These are phyloP conservation scores for Ascaphus truei DNA, from an alignment of 2,113 vertebrate genomes.

Conservation along the genomic window DNA sequence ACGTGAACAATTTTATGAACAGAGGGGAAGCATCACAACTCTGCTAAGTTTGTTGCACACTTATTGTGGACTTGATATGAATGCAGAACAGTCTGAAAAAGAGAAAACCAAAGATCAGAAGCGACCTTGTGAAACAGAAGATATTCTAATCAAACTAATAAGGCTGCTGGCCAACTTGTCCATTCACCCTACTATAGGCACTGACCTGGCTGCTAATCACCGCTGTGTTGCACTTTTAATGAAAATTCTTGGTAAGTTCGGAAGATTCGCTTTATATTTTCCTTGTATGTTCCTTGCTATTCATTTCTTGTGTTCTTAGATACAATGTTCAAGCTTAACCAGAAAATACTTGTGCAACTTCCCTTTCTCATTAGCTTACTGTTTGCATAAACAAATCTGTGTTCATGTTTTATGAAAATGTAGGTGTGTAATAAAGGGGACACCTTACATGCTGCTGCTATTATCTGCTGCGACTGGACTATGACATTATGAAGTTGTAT, in stretches of 20 bases:
- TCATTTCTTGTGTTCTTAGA: too few species aligned
- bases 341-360: too few species aligned
- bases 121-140: conserved; percentile 60
- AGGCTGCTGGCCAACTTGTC: conserved; percentile 85
- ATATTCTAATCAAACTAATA: conserved; percentile 87
- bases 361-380: background rate
- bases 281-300: background rate
- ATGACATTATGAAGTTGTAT: too few species aligned
- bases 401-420: background rate
- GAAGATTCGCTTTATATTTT: too few species aligned
- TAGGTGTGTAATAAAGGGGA: background rate
- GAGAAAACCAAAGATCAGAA: background rate
- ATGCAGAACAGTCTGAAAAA: background rate
- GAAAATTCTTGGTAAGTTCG: conserved; percentile 73
- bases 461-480: too few species aligned
- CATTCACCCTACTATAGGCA: conserved; percentile 71
- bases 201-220: conserved; percentile 60
- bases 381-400: background rate
- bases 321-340: too few species aligned
- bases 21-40: conserved; percentile 57
- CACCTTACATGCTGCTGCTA: too few species aligned
- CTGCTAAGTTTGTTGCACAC: conserved; percentile 70
- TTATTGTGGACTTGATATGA: conserved; percentile 59
- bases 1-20: conserved; percentile 67
- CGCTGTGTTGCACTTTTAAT: conserved; percentile 68